Evolutionary conservation across 2,113 vertebrate species (phyloP), one percentile per base, ranked within the genome.

Genomic region (Chinchilla lanigera): DNA sequence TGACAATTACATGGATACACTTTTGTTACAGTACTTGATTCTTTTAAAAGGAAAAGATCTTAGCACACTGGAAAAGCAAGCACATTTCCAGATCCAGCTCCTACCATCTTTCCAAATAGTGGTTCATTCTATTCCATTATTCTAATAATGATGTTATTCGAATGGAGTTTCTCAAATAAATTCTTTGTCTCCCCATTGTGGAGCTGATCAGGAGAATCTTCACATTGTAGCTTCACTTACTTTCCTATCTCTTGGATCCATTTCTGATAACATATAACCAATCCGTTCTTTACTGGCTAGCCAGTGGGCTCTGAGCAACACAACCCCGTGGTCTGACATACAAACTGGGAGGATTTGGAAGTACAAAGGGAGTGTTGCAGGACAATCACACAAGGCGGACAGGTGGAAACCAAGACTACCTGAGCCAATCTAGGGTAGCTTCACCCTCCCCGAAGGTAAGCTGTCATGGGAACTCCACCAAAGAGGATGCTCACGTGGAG

Each of bases 91-190:
- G 28, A 77, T 56, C 19, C 65, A 77, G 26, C 1, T 81, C 19
- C 50, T 56, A 10, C 38, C 11, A 12, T 47, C 38, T 71, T 44
- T 71, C 38, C 26, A 95, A 89, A 90, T 75, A 82, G 60, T 19
- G 3, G 19, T 63, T 69, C 87, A 92, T 71, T 94, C 35, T 96
- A 38, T 78, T 81, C 20, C 77, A 58, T 24, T 28, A 38, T 78
- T 81, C 20, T 75, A 58, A 20, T 28, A 84, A 60, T 77, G 28
- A 44, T 50, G 38, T 6, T 82, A 58, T 88, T 81, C 22, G 77
- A 52, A 77, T 85, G 61, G n/a, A 95, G 69, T 90, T 86, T 97
- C 89, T 60, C 4, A 26, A 89, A 82, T 75, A 33, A 91, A 94
- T 33, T 56, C 10, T 83, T 80, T 84, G 63, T 61, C 35, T 75